Conservation (phyloP, 2,888 invertebrate species). For the Doris montereyensis region DNA sequence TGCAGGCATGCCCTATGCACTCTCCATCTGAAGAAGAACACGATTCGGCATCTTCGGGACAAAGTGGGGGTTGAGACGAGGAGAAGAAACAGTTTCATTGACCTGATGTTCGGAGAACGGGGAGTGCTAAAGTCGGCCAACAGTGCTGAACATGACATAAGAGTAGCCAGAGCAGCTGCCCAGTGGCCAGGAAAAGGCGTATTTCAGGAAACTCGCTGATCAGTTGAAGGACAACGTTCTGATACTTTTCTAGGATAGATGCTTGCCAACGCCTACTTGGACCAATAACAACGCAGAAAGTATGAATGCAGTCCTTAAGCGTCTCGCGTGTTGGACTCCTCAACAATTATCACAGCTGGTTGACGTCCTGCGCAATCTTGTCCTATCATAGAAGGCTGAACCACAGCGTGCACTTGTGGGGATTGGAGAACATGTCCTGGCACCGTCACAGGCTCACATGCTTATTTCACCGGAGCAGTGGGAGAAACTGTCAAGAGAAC, state of each 20-base stretch:
- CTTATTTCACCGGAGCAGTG: constrained; percentile 7
- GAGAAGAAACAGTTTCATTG: not conserved
- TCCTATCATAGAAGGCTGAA: constrained; percentile 1
- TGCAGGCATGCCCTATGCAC: constrained; percentile 22
- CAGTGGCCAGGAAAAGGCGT: constrained; percentile 5
- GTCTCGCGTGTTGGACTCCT: constrained; percentile 2
- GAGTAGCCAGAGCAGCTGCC: constrained; percentile 8
- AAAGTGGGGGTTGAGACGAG: not conserved
- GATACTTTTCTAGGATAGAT: constrained; percentile 3
- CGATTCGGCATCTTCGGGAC: not conserved
- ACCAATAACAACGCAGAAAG: constrained; percentile 3
- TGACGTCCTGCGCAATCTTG: constrained; percentile 15
- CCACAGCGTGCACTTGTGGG: constrained; percentile 15
- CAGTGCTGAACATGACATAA: constrained; percentile 7
- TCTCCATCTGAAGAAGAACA: constrained; percentile 18
- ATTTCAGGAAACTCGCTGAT: not conserved
- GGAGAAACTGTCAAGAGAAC: constrained; percentile 2
- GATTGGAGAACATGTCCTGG: constrained; percentile 1
- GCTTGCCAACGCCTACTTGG: not conserved
- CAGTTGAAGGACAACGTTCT: constrained; percentile 4
- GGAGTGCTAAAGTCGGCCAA: constrained; percentile 1
- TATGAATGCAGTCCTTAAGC: not conserved
- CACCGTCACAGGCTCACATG: constrained; percentile 8
- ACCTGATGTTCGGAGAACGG: not conserved
- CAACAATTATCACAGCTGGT: constrained; percentile 6